Percentiles rank a stretch among this genome's conserved stretches.
Conservation (phyloP, 1,140 invertebrate species). For the Uloborus diversus region DNA sequence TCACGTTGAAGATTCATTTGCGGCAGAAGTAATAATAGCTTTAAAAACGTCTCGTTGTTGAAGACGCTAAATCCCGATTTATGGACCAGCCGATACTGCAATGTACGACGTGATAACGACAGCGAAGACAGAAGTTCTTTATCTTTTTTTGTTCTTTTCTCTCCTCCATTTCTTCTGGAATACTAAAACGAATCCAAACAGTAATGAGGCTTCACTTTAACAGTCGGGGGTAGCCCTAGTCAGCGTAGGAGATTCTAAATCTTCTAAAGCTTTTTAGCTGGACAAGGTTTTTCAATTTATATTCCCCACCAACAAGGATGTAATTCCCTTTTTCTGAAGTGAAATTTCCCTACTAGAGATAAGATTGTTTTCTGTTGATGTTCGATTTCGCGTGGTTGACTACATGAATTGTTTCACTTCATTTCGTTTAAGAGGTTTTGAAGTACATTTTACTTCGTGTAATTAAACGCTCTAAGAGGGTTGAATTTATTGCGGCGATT, state of each 20-base stretch:
- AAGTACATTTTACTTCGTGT: too few relatives aligned
- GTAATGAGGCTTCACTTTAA: slow-evolving; percentile 39
- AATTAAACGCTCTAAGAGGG: too few relatives aligned
- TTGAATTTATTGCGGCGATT: too few relatives aligned
- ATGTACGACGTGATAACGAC: slow-evolving; percentile 44
- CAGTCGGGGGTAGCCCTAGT: slow-evolving; percentile 26
- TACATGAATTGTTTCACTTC: too few relatives aligned
- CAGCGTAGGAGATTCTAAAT: slow-evolving; percentile 32
- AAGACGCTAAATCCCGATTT: too few relatives aligned
- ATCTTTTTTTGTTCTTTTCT: slow-evolving; percentile 9
- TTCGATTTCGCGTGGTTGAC: too few relatives aligned
- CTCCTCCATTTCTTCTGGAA: slow-evolving; percentile 6
- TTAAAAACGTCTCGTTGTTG: too few relatives aligned
- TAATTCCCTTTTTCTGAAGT: slow-evolving; percentile 3
- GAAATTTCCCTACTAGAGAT: neutral
- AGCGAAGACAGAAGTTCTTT: slow-evolving; percentile 40
- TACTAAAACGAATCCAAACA: slow-evolving; percentile 35
- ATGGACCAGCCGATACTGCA: neutral
- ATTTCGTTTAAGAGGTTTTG: too few relatives aligned
- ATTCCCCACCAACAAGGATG: neutral
- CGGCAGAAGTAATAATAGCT: too few relatives aligned
- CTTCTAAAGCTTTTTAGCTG: slow-evolving; percentile 36
- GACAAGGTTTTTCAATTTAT: slow-evolving; percentile 52
- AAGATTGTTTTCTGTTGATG: too few relatives aligned
- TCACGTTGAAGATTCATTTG: too few relatives aligned